A percentile compares a stretch with the other conserved stretches of the same genome.
These are phyloP conservation scores for Phalacrocorax brasilianus DNA, from an alignment of 2,113 vertebrate genomes.

Conservation along the genomic window DNA sequence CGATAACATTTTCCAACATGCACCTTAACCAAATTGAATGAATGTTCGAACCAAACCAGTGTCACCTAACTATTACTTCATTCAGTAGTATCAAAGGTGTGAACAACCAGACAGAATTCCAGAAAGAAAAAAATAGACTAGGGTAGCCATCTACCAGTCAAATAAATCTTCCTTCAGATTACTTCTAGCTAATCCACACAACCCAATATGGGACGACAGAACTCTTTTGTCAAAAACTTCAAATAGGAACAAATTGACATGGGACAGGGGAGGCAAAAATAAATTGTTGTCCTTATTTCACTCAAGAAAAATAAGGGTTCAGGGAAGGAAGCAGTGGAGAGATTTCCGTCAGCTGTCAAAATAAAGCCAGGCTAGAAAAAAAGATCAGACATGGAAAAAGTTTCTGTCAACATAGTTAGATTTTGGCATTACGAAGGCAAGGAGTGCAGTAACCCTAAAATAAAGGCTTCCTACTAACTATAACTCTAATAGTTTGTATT, in stretches of 20 bases:
- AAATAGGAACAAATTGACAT: background rate
- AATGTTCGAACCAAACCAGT: background rate
- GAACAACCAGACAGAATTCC: background rate
- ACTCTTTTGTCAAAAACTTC: background rate
- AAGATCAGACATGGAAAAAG: slow-evolving; percentile 11
- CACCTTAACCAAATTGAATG: background rate
- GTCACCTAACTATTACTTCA: background rate
- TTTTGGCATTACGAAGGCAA: background rate
- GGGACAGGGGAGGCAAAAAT: background rate
- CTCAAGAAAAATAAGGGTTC: background rate
- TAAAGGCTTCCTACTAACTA: background rate
- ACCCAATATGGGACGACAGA: background rate
- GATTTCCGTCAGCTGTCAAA: background rate
- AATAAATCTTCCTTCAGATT: background rate
- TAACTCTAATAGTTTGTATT: background rate
- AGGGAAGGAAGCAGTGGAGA: background rate
- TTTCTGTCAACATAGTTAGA: background rate
- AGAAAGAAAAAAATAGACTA: background rate
- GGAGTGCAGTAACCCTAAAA: background rate
- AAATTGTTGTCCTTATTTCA: background rate
- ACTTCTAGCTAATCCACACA: background rate
- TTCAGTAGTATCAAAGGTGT: background rate
- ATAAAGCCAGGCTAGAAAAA: background rate
- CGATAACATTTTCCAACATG: background rate
- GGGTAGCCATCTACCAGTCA: background rate